phyloP scores from a whole-genome alignment of 2,888 invertebrate genomes.

The Oxytorus armatus region DNA sequence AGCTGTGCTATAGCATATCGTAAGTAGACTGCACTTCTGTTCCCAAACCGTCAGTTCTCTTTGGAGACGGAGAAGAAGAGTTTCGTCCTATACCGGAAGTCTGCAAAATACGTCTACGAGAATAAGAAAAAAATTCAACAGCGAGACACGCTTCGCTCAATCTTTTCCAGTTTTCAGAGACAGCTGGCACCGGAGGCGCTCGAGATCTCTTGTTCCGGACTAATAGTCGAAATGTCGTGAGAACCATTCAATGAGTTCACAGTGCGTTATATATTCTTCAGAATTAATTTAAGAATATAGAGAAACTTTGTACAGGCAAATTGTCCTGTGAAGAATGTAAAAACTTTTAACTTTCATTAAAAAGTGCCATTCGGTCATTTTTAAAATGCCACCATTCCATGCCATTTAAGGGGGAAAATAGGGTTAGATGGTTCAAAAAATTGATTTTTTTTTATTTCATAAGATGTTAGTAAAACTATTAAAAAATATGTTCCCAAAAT shows the following conservation, averaged over 20 bases:
- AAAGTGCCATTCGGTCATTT: too few species aligned
- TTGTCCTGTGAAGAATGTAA: not conserved
- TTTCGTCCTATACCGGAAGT: constrained; percentile 57
- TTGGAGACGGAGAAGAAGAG: constrained; percentile 26
- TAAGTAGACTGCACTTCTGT: constrained; percentile 25
- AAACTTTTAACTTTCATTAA: too few species aligned
- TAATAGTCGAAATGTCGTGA: constrained; percentile 2
- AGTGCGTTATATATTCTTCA: too few species aligned
- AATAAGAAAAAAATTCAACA: constrained; percentile 27
- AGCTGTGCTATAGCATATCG: constrained; percentile 65
- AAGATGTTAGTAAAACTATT: too few species aligned
- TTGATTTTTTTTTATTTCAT: too few species aligned
- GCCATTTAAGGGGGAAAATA: too few species aligned
- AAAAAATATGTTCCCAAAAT: too few species aligned
- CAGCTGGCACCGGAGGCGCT: constrained; percentile 4
- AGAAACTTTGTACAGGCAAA: not conserved
- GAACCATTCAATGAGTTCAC: not conserved
- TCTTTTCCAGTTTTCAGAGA: constrained; percentile 25
- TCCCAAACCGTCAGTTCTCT: constrained; percentile 8
- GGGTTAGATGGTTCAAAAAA: too few species aligned
- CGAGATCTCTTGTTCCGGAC: not conserved
- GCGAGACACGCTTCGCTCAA: constrained; percentile 14
- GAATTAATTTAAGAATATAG: too few species aligned
- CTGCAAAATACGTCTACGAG: constrained; percentile 40
- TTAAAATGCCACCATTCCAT: too few species aligned